Percentiles rank a stretch among this genome's conserved stretches.
These are phyloP conservation scores for Pangasius sanitwongsei DNA, from an alignment of 2,797 vertebrate species.

Conservation along the genomic window DNA sequence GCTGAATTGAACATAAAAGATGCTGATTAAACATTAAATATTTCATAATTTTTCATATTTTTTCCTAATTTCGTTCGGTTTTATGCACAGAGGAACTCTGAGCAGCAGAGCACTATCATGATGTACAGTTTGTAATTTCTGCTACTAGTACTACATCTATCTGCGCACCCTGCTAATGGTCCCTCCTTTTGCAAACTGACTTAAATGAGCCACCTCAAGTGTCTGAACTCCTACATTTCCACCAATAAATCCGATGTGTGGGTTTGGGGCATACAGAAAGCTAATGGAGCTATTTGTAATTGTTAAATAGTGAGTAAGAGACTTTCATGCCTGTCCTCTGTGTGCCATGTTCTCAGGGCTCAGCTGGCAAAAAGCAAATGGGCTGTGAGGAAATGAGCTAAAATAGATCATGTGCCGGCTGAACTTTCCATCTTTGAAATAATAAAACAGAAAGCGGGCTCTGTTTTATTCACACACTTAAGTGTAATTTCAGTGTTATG, in stretches of 20 bases:
- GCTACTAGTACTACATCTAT: background rate
- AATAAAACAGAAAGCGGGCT: background rate
- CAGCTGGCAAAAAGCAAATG: conserved; percentile 3
- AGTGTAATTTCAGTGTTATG: background rate
- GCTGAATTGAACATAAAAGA: background rate
- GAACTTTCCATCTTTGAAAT: background rate
- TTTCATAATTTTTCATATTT: background rate
- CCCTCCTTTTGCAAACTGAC: background rate
- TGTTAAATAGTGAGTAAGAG: background rate
- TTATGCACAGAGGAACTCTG: background rate
- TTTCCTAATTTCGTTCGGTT: background rate
- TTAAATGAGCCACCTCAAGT: conserved; percentile 6
- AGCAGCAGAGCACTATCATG: background rate
- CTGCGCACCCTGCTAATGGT: background rate
- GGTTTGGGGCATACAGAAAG: background rate
- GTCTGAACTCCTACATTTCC: background rate
- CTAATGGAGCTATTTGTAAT: conserved; percentile 7
- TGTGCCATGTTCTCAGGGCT: background rate
- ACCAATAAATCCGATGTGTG: conserved; percentile 13
- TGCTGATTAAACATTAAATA: background rate
- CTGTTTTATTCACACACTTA: background rate
- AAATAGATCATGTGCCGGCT: background rate
- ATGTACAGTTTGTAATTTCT: background rate
- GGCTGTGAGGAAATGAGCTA: background rate
- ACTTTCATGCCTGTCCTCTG: background rate